These are phyloP conservation scores for Peromyscus polionotus DNA, from an alignment of 2,113 vertebrate species.

Conservation along the genomic window DNA sequence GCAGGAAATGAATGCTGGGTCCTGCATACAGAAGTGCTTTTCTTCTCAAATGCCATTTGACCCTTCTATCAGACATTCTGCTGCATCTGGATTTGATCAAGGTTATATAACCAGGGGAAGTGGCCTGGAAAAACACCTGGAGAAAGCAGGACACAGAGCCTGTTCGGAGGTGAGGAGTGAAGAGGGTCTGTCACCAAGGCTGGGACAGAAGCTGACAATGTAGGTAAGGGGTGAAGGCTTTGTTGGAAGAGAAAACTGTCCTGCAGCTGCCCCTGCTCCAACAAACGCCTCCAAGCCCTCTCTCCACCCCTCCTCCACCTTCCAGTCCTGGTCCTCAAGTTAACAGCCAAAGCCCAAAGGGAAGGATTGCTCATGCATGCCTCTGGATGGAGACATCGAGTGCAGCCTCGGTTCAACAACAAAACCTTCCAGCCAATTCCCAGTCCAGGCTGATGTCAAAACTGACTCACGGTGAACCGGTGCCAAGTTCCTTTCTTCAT, in stretches of 20 bases:
- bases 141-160: conserved; percentile 66
- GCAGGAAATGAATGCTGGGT: conserved; percentile 80
- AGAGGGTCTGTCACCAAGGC: conserved; percentile 28
- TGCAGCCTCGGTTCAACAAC: conserved; percentile 52
- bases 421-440: conserved; percentile 79
- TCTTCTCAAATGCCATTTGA: conserved; percentile 74
- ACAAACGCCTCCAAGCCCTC: conserved; percentile 84
- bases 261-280: conserved; percentile 69
- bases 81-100: conserved; percentile 78
- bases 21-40: conserved; percentile 75
- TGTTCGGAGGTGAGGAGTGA: conserved; percentile 6
- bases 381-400: conserved; percentile 70
- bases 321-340: conserved; percentile 74
- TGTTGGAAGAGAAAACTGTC: conserved; percentile 77
- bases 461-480: conserved; percentile 60
- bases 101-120: conserved; percentile 64
- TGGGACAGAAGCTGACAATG: not conserved
- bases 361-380: conserved; percentile 70
- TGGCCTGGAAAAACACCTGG: conserved; percentile 84
- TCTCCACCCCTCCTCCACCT: not conserved
- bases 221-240: not conserved
- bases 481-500: conserved; percentile 78
- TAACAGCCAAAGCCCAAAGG: conserved; percentile 36
- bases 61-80: conserved; percentile 72
- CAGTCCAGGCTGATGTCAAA: conserved; percentile 73